Conservation (phyloP, 2,797 vertebrate genomes). For the Pterois miles region DNA sequence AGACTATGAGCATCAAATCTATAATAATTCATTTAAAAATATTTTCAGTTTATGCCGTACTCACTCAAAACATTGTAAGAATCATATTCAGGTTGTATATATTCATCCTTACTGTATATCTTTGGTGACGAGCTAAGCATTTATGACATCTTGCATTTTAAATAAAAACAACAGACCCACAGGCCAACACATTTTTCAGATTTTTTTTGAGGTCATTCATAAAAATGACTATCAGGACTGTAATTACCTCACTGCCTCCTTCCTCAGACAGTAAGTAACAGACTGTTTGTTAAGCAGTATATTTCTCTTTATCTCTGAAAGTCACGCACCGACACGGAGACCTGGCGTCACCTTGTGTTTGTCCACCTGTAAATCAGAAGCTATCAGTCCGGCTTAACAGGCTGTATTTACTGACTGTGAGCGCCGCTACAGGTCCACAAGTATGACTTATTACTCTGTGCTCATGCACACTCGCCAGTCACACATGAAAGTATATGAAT, state of each 20-base stretch:
- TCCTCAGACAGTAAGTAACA: not conserved
- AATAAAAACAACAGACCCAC: not conserved
- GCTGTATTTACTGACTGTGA: conserved; percentile 64
- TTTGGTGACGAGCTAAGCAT: not conserved
- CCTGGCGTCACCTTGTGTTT: conserved; percentile 40
- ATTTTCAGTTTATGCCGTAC: not conserved
- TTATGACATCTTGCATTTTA: not conserved
- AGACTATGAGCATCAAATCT: not conserved
- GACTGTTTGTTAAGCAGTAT: not conserved
- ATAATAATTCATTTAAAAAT: not conserved
- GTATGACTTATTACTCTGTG: conserved; percentile 57
- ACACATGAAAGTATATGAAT: conserved; percentile 51
- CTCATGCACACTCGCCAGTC: conserved; percentile 17
- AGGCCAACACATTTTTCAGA: not conserved
- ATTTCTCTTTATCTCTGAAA: conserved; percentile 17
- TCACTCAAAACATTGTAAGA: not conserved
- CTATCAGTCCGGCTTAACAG: conserved; percentile 55
- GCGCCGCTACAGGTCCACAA: conserved; percentile 35
- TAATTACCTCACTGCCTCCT: not conserved
- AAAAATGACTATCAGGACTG: not conserved
- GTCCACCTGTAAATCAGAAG: conserved; percentile 67
- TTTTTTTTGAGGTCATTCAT: not conserved
- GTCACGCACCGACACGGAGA: not conserved
- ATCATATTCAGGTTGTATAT: not conserved
- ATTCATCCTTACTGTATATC: not conserved